phyloP scores from a whole-genome alignment of 2,888 invertebrate species.

The Sipha maydis region DNA sequence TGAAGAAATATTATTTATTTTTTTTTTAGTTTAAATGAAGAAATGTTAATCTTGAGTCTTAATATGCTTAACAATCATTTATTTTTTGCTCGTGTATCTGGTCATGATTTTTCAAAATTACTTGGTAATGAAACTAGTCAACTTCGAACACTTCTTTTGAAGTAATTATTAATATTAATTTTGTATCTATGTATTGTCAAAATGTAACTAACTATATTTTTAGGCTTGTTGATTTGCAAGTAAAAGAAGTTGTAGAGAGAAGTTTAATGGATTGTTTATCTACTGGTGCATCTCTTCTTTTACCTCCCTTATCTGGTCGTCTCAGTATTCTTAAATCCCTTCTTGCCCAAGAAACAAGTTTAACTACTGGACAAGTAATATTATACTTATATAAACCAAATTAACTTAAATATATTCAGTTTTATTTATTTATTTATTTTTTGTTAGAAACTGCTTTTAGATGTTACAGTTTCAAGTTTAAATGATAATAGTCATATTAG shows the following conservation, averaged over 20 bases:
- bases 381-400: neutral
- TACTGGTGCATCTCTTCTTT: constrained; percentile 72
- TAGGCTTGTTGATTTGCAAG: constrained; percentile 67
- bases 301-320: constrained; percentile 73
- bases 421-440: neutral
- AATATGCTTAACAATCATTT: constrained; percentile 73
- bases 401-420: neutral
- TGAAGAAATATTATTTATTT: constrained; percentile 67
- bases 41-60: constrained; percentile 72
- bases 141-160: constrained; percentile 71
- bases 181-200: neutral
- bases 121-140: constrained; percentile 71
- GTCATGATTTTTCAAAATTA: constrained; percentile 68
- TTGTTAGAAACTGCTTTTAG: constrained; percentile 70
- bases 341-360: constrained; percentile 70
- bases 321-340: constrained; percentile 72
- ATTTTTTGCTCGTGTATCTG: constrained; percentile 71
- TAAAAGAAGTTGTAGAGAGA: constrained; percentile 70
- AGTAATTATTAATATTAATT: constrained; percentile 65
- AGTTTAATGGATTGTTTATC: constrained; percentile 72
- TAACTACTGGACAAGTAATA: constrained; percentile 71
- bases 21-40: constrained; percentile 68
- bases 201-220: neutral
- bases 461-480: constrained; percentile 73
- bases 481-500: constrained; percentile 73